Conservation (phyloP, 2,113 vertebrate species). For the Lepisosteus osseus region DNA sequence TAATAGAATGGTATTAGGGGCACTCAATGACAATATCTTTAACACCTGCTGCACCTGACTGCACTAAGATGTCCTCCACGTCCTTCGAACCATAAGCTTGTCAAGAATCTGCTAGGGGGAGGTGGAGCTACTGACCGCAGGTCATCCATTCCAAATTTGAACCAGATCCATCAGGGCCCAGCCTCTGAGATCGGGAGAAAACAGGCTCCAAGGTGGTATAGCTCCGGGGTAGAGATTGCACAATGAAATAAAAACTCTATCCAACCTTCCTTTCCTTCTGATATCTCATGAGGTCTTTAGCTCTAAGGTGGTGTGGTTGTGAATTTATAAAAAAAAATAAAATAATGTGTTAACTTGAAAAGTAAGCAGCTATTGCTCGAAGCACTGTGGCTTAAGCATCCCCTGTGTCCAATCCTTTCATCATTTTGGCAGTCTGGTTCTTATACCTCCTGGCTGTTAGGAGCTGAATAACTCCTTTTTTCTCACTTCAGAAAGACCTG, state of each 20-base stretch:
- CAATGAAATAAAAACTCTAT: slow-evolving; percentile 31
- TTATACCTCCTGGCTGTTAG: slow-evolving; percentile 69
- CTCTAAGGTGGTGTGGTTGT: slow-evolving; percentile 56
- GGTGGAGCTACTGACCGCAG: background rate
- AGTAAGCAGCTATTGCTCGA: slow-evolving; percentile 65
- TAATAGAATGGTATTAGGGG: too few species aligned
- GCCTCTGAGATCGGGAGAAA: background rate
- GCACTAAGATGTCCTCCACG: too few species aligned
- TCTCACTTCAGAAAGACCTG: slow-evolving; percentile 51
- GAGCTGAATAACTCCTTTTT: slow-evolving; percentile 55
- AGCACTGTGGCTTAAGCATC: slow-evolving; percentile 63
- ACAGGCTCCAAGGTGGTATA: slow-evolving; percentile 22
- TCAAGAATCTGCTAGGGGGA: background rate
- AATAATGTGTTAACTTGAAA: slow-evolving; percentile 63
- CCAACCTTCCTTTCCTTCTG: slow-evolving; percentile 34
- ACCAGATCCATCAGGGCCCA: background rate
- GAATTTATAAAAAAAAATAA: slow-evolving; percentile 54
- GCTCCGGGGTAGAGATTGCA: slow-evolving; percentile 13
- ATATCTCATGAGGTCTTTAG: slow-evolving; percentile 54
- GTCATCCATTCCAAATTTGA: background rate
- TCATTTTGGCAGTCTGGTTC: slow-evolving; percentile 65
- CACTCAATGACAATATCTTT: too few species aligned
- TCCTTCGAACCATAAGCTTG: too few species aligned
- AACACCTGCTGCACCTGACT: too few species aligned
- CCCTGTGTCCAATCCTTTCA: slow-evolving; percentile 71